Percentiles rank a stretch among this genome's conserved stretches.
Evolutionary conservation across 2,113 vertebrate genomes (phyloP).

Genomic region (Prunella fulvescens): DNA sequence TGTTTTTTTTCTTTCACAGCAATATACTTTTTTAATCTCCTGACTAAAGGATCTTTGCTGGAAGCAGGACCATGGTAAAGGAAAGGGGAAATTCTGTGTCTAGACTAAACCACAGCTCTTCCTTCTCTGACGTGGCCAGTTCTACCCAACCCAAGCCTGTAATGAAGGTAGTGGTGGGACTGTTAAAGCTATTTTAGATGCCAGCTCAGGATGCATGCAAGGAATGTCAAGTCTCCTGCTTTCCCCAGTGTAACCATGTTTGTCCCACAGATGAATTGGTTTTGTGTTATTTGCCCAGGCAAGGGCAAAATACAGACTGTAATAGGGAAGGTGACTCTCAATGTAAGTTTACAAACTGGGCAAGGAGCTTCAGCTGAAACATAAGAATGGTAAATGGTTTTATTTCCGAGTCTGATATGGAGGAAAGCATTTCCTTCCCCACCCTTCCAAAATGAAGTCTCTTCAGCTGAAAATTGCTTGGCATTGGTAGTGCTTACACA

Average conservation of each 20-base stretch:
- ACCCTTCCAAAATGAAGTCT: neutral
- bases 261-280: neutral
- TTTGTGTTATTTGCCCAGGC: neutral
- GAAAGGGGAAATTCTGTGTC: conserved; percentile 32
- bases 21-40: neutral
- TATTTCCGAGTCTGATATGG: neutral
- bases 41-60: neutral
- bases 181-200: neutral
- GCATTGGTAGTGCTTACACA: neutral
- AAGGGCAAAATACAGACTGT: neutral
- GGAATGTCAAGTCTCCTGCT: neutral
- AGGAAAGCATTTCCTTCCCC: neutral
- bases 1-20: neutral
- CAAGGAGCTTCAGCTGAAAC: neutral
- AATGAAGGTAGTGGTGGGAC: neutral
- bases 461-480: neutral
- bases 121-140: neutral
- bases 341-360: neutral
- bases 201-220: neutral
- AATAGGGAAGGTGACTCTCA: neutral
- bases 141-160: neutral
- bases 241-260: rapidly evolving
- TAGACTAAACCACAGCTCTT: conserved; percentile 45
- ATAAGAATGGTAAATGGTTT: neutral
- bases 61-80: neutral